Evolutionary conservation across 2,113 vertebrate genomes (phyloP).

Genomic region (Casuarius casuarius): DNA sequence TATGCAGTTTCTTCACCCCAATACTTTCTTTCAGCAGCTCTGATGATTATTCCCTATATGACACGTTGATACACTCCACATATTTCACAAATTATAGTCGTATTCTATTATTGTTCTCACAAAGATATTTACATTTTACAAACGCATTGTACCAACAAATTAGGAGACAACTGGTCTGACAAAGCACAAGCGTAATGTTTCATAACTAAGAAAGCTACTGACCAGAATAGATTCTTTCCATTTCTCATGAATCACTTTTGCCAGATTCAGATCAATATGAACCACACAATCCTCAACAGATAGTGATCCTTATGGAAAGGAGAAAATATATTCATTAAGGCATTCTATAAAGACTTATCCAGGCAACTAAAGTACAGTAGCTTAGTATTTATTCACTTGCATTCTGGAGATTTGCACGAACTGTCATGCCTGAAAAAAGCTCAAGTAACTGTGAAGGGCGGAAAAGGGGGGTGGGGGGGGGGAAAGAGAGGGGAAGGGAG

Average conservation of each 20-base stretch:
- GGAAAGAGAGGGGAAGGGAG: too few relatives aligned
- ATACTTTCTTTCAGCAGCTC: neutral
- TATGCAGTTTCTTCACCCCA: neutral
- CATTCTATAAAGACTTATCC: neutral
- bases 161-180: neutral
- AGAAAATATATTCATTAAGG: conserved; percentile 16
- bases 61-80: neutral
- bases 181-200: neutral
- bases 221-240: conserved; percentile 97
- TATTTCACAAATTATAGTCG: neutral
- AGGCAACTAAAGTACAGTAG: neutral
- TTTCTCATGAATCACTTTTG: conserved; percentile 93
- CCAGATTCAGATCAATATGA: conserved; percentile 93
- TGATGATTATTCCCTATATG: neutral
- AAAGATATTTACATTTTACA: neutral
- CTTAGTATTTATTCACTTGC: neutral
- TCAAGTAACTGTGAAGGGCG: neutral
- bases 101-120: neutral
- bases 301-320: conserved; percentile 79
- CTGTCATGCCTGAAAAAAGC: neutral
- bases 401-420: neutral
- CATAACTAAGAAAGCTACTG: conserved; percentile 64
- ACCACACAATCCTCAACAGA: conserved; percentile 90
- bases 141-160: neutral
- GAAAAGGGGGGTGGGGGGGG: too few relatives aligned